Base-by-base conservation (phyloP, 2,888 invertebrate species). In the Tholera decimalis region DNA sequence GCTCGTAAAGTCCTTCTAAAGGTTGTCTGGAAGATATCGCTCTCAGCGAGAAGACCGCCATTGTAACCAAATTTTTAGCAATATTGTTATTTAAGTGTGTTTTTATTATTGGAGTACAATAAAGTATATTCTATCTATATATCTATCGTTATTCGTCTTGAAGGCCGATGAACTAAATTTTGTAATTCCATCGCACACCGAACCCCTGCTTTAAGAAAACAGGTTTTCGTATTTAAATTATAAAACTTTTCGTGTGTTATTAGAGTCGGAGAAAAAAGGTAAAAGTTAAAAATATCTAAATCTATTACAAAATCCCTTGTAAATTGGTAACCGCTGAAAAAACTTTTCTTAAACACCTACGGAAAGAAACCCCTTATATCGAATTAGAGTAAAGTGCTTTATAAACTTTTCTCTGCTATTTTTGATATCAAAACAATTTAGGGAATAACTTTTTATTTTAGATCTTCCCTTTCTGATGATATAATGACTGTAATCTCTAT, bases 371-470 rank as follows among this genome's bases (percentile, higher is more conserved):
- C 43, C 56, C 35, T 24, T n/a, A 0, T 24, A 68, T 24, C 5
- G 9, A 44, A 56, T 68, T 68, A 56, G n/a, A n/a, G 30, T 3
- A 39, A 64, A 68, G 24, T 24, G 28, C 24, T 30, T 30, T 67
- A 3, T 6, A 18, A 28, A 64, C 44, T 30, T 44, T 1, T 66
- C 43, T 11, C 6, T 37, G 13, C 30, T 46, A 30, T 30, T 43
- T 39, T 35, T 18, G 3, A n/a, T 15, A 59, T 18, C 11, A 47
- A 46, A 46, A 57, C 6, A 20, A 15, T 33, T 57, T 26, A 11
- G 22, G 11, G 46, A 33, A 33, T 20, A 39, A 26, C 15, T 26
- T 41, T 9, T 18, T 37, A 20, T 57, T 26, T 35, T 35, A 6
- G 13, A 24, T 9, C 11, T 13, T 22, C 18, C 4, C 15, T 20